Conservation (phyloP, 2,888 invertebrate species). For the Tholera decimalis region DNA sequence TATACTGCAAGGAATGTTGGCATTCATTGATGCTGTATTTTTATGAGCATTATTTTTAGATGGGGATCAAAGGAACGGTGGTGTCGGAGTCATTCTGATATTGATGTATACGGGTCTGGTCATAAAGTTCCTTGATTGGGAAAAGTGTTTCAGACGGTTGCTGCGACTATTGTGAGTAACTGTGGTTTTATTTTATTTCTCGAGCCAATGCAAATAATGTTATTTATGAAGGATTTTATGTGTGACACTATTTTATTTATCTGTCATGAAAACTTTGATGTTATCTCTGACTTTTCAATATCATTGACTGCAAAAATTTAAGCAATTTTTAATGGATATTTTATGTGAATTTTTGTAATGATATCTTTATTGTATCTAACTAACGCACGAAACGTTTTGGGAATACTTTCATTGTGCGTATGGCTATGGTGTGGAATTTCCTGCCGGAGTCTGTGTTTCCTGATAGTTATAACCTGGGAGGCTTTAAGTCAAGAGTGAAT, state of each 20-base stretch:
- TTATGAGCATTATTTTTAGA: conserved; percentile 44
- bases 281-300: no score
- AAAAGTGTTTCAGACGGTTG: not conserved
- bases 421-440: no score
- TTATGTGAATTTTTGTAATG: no score
- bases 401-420: no score
- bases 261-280: not conserved
- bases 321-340: no score
- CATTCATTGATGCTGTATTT: conserved; percentile 39
- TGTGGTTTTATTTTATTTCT: not conserved
- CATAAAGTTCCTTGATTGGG: not conserved
- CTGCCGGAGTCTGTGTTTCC: no score
- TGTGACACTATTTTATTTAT: not conserved
- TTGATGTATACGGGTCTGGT: conserved; percentile 6
- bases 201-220: not conserved
- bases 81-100: conserved; percentile 15
- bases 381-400: no score
- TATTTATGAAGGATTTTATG: not conserved
- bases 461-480: no score
- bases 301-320: no score
- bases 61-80: conserved; percentile 25
- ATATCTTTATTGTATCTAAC: no score
- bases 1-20: conserved; percentile 40
- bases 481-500: no score
- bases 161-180: not conserved